Base-by-base conservation (phyloP, 2,888 invertebrate genomes). In the Plemyria rubiginata region DNA sequence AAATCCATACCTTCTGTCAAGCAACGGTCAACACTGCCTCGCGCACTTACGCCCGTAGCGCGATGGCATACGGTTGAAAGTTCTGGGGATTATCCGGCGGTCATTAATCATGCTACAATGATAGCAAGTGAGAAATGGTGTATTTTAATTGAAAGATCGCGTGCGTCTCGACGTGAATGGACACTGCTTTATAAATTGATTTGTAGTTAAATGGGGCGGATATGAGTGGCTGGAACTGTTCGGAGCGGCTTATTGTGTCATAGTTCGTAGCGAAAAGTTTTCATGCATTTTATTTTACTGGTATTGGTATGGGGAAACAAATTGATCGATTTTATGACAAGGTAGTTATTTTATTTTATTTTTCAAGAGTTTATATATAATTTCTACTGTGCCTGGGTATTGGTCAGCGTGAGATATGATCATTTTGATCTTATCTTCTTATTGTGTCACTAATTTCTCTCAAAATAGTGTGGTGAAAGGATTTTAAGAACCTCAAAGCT, bases 101-200 rank as follows among this genome's bases (percentile, higher is more conserved):
- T 67, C 68, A 70, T 71, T 68, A 66, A 71, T 71, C 71, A 71
- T 66, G 64, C 58, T 62, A 63, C 65, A 70, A 72, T 72, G 72
- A 72, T 72, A 72, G 70, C 67, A 66, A 63, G 68, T 72, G 71
- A 70, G 66, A 67, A 72, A 72, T 72, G 68, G 70, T 70, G 59
- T 63, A 65, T 70, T 72, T 72, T 72, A 72, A 72, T 72, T 72
- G 68, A 72, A 72, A 69, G 67, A 72, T 72, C 67, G 72, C 72
- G 70, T 72, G 71, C 65, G 41, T 43, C 46, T 52, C 57, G 58
- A 50, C 53, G 38, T 55, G 59, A 66, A 62, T 62, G 66, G 65
- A 64, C 66, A 60, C 60, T 54, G 65, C 54, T 65, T 62, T 55
- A 60, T 61, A 55, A 63, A 63, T 65, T 67, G 69, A 69, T 64